Base-by-base conservation (phyloP, 2,113 vertebrate genomes). In the Motacilla alba region DNA sequence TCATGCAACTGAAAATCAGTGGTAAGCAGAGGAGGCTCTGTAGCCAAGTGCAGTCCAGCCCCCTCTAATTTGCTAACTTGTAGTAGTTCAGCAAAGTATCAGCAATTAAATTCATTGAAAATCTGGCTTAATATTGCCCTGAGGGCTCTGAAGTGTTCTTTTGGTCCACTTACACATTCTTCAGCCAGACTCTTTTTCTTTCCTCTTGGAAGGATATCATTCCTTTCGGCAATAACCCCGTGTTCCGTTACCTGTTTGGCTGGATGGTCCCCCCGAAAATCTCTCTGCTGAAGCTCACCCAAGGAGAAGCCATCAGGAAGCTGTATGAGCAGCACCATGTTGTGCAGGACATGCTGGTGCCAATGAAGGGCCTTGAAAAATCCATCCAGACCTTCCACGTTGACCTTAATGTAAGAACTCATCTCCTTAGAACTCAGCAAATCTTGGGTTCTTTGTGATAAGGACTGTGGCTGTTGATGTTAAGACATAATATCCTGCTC, bases 251-350 rank as follows among this genome's bases (percentile, higher is more conserved):
- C 97, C 94, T 99, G 35, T 99, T 99, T 27, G 99, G 99, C 21
- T 99, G 99, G 99, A 99, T 99, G 99, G 99, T 99, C 47, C 99
- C 99, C 83, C 99, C 99, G 10, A 99, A 99, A 97, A 99, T 99
- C 97, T 99, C 99, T 3, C 96, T 99, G 94, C 83, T 99, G 76
- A 99, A 99, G 96, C 98, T 99, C 86, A 99, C 99, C 7, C 99
- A 99, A 97, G 99, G 99, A 31, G 99, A 99, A 97, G 98, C 99
- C 18, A 98, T 99, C 73, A 97, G 99, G 52, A 98, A 98, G 58
- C 98, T 99, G 26, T 99, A 99, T 0, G 99, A 99, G 78, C 98
- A 99, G 72, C 99, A 99, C 96, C 99, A 99, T 2, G 99, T 99
- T 73, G 98, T 99, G 7, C 99, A 99, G 98, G 99, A 99, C 98